These are phyloP conservation scores for Triplophysa dalaica DNA, from an alignment of 2,113 vertebrate species.

Conservation along the genomic window DNA sequence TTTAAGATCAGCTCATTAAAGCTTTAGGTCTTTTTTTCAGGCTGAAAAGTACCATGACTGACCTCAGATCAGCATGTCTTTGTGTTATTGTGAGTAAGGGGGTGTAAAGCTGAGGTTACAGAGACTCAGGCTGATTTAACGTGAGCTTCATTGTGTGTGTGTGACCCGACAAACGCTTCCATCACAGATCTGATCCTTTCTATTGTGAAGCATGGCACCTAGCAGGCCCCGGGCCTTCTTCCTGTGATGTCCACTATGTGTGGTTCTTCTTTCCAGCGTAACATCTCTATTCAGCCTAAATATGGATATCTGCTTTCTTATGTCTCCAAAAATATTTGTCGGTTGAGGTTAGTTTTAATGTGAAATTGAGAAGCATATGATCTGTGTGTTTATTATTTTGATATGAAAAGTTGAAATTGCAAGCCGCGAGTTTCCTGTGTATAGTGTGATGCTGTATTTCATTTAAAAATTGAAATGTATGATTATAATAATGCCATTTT, in stretches of 20 bases:
- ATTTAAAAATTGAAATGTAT: no score
- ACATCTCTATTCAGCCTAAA: no score
- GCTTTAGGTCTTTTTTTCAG: neutral
- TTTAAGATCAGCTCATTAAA: no score
- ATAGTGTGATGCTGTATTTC: no score
- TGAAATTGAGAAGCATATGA: no score
- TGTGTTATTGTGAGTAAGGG: conserved; percentile 16
- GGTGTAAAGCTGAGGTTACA: conserved; percentile 26
- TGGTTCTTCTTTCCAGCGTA: neutral
- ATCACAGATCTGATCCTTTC: conserved; percentile 11
- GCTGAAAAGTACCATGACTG: conserved; percentile 15
- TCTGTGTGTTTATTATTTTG: no score
- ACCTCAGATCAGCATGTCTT: conserved; percentile 10
- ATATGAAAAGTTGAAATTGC: no score
- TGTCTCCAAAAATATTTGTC: no score
- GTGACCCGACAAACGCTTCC: conserved; percentile 37
- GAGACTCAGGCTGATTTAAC: conserved; percentile 35
- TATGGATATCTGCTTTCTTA: no score
- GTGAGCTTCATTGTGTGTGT: conserved; percentile 18
- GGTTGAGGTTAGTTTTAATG: no score
- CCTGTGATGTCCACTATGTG: neutral
- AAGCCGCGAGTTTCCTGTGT: no score
- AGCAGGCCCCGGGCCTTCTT: neutral
- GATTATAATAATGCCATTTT: no score
- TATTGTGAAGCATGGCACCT: conserved; percentile 26